phyloP scores from a whole-genome alignment of 1,140 invertebrate genomes.

The Capitella teleta region DNA sequence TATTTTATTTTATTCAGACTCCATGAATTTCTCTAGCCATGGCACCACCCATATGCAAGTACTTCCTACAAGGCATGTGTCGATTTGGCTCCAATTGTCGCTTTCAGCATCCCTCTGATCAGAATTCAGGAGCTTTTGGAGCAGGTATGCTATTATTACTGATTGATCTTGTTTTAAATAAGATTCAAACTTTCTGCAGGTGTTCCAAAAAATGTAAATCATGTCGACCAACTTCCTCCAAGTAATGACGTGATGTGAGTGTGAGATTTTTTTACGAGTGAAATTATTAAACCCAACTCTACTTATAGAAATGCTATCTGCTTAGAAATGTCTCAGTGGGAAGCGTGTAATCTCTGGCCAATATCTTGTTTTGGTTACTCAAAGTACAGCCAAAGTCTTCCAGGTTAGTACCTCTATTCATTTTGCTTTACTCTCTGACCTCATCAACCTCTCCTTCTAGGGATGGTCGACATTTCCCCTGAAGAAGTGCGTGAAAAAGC shows the following conservation, averaged over 20 bases:
- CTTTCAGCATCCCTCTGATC: neutral
- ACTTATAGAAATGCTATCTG: neutral
- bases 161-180: neutral
- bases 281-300: no score
- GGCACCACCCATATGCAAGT: neutral
- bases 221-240: no score
- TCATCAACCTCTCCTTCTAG: neutral
- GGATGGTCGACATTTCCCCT: neutral
- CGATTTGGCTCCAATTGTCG: neutral
- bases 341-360: neutral
- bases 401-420: neutral
- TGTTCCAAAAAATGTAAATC: no score
- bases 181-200: neutral
- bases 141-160: neutral
- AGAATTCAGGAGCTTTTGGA: neutral
- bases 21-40: neutral
- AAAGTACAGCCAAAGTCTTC: neutral
- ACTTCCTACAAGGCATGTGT: neutral
- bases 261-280: neutral
- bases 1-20: no score
- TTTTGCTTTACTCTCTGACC: neutral
- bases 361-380: slow-evolving; percentile 1
- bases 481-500: slow-evolving; percentile 5
- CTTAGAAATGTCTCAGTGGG: slow-evolving; percentile 1
- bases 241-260: neutral